Conservation (phyloP, 2,797 vertebrate genomes). For the Trachops cirrhosus region DNA sequence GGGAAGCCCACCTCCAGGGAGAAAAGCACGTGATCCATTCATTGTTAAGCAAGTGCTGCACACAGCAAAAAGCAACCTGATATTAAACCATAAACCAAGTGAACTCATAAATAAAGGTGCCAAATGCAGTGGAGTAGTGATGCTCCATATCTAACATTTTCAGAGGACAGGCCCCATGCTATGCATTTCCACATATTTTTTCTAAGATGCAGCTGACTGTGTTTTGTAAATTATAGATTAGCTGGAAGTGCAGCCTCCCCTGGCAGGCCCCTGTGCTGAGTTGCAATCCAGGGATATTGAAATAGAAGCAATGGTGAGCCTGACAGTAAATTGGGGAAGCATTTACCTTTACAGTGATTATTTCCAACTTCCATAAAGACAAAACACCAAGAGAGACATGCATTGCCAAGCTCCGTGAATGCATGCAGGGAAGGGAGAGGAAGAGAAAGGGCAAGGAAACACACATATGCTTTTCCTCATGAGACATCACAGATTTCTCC, state of each 20-base stretch:
- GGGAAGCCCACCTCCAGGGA: background rate
- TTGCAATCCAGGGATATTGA: conserved; percentile 63
- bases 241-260: conserved; percentile 51
- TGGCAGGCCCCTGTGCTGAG: conserved; percentile 24
- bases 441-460: background rate
- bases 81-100: background rate
- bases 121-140: background rate
- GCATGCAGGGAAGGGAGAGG: background rate
- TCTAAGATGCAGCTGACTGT: conserved; percentile 50
- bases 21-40: background rate
- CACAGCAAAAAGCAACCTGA: background rate
- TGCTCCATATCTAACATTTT: background rate
- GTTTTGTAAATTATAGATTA: conserved; percentile 74
- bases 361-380: conserved; percentile 54
- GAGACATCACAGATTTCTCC: background rate
- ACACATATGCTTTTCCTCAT: background rate
- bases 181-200: conserved; percentile 10
- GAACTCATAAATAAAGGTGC: background rate
- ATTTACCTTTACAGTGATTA: conserved; percentile 56
- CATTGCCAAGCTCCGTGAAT: background rate
- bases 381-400: background rate
- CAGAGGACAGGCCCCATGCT: conserved; percentile 4
- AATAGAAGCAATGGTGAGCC: conserved; percentile 19
- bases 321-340: conserved; percentile 42
- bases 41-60: background rate